These are phyloP conservation scores for Alligator sinensis DNA, from an alignment of 2,113 vertebrate species.

Conservation along the genomic window DNA sequence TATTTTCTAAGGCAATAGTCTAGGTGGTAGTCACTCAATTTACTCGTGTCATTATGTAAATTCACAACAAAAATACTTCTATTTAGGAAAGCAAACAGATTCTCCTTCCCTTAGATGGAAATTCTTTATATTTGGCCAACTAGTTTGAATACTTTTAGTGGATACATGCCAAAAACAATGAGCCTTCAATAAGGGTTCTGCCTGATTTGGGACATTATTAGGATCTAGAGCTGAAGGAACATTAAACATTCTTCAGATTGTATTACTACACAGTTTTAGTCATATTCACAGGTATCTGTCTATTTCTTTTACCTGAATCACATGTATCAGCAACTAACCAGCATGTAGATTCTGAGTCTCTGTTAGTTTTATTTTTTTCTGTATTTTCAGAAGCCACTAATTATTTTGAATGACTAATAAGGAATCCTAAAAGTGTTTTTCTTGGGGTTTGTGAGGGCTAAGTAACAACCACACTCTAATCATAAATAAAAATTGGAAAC, in stretches of 20 bases:
- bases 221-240: neutral
- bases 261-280: neutral
- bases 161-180: neutral
- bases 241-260: neutral
- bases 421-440: slow-evolving; percentile 46
- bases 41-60: neutral
- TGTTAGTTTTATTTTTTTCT: slow-evolving; percentile 38
- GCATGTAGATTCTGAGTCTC: slow-evolving; percentile 12
- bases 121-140: neutral
- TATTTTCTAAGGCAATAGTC: slow-evolving; percentile 3
- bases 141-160: neutral
- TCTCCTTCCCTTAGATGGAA: neutral
- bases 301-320: neutral
- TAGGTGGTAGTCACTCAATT: neutral
- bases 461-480: slow-evolving; percentile 52
- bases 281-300: neutral
- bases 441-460: slow-evolving; percentile 66
- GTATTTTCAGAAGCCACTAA: slow-evolving; percentile 32
- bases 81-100: neutral
- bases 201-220: neutral
- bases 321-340: neutral
- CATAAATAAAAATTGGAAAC: slow-evolving; percentile 47
- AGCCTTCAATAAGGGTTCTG: neutral
- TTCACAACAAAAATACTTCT: neutral
- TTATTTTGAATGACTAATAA: slow-evolving; percentile 67